A percentile compares a stretch with the other conserved stretches of the same genome.
phyloP scores from a whole-genome alignment of 2,797 vertebrate species.

The Sebastes trivittatus region DNA sequence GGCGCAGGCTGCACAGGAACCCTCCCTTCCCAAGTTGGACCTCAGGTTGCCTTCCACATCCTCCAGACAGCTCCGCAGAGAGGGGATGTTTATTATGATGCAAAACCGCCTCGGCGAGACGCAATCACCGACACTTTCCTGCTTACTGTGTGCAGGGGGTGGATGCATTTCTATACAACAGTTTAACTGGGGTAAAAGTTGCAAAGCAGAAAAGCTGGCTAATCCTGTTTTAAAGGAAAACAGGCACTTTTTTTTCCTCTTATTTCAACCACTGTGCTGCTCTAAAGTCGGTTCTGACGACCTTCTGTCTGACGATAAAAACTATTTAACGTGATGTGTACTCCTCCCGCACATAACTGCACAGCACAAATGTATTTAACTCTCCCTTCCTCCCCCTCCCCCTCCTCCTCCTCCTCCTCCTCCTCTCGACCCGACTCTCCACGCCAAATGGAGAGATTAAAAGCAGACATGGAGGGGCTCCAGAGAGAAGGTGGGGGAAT shows the following conservation, averaged over 20 bases:
- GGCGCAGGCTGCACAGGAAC: conserved; percentile 75
- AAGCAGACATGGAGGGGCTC: conserved; percentile 69
- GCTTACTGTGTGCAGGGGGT: conserved; percentile 45
- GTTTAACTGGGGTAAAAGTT: conserved; percentile 57
- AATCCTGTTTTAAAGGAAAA: conserved; percentile 41
- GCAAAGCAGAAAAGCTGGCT: conserved; percentile 39
- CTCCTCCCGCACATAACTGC: conserved; percentile 12
- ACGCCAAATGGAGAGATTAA: conserved; percentile 68
- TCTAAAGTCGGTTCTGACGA: conserved; percentile 10
- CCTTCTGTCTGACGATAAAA: conserved; percentile 21
- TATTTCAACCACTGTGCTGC: background rate
- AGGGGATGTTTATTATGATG: conserved; percentile 82
- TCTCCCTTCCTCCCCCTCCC: background rate
- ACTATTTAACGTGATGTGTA: conserved; percentile 26
- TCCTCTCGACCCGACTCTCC: conserved; percentile 31
- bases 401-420: conserved; percentile 14
- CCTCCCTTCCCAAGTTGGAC: conserved; percentile 69
- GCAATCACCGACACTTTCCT: conserved; percentile 76
- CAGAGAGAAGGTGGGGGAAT: conserved; percentile 60
- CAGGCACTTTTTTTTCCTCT: background rate
- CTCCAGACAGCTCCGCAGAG: conserved; percentile 71
- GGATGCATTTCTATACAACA: conserved; percentile 41
- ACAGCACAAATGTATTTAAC: conserved; percentile 45
- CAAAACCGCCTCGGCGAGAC: conserved; percentile 69
- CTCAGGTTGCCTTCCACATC: conserved; percentile 78